phyloP scores from a whole-genome alignment of 2,113 vertebrate species.

The Plecturocebus donacophilus region DNA sequence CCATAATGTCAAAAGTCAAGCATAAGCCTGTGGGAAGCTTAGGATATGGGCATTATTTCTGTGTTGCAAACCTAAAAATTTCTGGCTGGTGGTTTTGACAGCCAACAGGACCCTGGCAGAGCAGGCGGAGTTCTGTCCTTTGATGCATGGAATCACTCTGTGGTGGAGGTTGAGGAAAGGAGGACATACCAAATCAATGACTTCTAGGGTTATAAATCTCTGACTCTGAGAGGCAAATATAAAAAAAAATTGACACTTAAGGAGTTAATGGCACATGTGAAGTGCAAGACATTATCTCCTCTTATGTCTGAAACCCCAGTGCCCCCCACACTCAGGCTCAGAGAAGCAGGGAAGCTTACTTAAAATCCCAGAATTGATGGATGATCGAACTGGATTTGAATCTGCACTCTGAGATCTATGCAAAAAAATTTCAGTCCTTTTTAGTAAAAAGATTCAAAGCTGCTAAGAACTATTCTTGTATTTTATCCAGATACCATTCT shows the following conservation, averaged over 20 bases:
- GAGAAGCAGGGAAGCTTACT: neutral
- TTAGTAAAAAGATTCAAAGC: neutral
- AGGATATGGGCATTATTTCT: neutral
- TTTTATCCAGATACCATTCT: neutral
- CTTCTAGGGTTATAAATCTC: neutral
- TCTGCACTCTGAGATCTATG: neutral
- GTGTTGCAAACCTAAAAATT: neutral
- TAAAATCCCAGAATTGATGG: neutral
- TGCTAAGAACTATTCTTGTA: neutral
- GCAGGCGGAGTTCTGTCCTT: neutral
- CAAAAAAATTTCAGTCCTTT: neutral
- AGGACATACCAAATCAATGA: neutral
- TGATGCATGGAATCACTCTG: neutral
- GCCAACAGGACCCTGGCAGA: neutral
- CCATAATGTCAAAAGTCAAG: neutral
- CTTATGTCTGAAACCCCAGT: neutral
- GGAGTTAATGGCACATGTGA: neutral
- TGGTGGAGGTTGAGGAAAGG: neutral
- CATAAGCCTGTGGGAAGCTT: neutral
- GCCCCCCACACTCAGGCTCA: neutral
- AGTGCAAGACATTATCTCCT: neutral
- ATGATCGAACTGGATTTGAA: neutral
- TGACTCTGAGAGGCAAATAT: neutral
- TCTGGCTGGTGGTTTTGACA: neutral
- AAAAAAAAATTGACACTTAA: neutral